Conservation (phyloP, 2,888 invertebrate species). For the Mesorhabditis spiculigera region DNA sequence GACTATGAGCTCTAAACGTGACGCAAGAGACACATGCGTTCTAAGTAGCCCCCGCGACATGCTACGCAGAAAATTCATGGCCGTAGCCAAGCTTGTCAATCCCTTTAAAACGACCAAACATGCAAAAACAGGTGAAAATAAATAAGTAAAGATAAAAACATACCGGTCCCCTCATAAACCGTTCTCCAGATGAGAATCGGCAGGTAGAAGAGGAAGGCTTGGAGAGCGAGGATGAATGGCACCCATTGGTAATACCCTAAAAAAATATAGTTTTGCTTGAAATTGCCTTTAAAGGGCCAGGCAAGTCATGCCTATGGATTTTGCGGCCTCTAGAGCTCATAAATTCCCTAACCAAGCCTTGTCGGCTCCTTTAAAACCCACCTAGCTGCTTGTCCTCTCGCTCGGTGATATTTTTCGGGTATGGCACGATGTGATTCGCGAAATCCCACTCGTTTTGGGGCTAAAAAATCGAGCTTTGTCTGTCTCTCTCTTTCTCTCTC, state of each 20-base stretch:
- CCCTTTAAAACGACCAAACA: not conserved
- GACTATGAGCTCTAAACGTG: too few species aligned
- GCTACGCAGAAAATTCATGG: too few species aligned
- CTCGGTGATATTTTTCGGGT: constrained; percentile 57
- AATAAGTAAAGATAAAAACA: constrained; percentile 4
- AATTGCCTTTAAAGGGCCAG: not conserved
- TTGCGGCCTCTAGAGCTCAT: too few species aligned
- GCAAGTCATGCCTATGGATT: too few species aligned
- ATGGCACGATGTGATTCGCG: constrained; percentile 57
- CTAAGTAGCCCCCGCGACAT: too few species aligned
- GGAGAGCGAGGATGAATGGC: constrained; percentile 55
- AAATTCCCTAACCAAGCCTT: too few species aligned
- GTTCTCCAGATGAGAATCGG: constrained; percentile 55
- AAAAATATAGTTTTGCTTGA: not conserved
- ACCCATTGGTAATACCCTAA: constrained; percentile 57
- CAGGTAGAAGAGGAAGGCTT: constrained; percentile 55
- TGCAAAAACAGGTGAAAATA: not conserved
- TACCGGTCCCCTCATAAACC: constrained; percentile 40
- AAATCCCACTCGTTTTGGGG: constrained; percentile 49
- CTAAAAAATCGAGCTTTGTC: constrained; percentile 1
- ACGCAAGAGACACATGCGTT: too few species aligned
- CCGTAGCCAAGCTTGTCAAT: too few species aligned
- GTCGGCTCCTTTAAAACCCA: not conserved
- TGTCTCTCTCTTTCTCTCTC: not conserved
- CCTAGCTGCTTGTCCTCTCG: constrained; percentile 60